These are phyloP conservation scores for Melipona beecheii DNA, from an alignment of 2,888 invertebrate genomes.

Conservation along the genomic window DNA sequence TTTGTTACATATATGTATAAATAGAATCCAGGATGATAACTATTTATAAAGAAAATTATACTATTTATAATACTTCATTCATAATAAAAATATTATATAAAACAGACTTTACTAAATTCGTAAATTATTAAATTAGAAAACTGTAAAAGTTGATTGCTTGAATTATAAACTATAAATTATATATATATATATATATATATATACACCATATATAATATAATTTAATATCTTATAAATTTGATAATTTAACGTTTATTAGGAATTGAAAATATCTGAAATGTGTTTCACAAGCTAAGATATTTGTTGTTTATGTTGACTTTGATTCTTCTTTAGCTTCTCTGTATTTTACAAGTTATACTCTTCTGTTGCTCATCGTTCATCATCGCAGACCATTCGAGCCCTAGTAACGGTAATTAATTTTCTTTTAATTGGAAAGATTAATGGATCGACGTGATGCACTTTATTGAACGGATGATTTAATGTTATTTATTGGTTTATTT, in stretches of 20 bases:
- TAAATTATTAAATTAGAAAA: too few relatives aligned
- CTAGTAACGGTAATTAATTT: slow-evolving; percentile 80
- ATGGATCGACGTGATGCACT: slow-evolving; percentile 73
- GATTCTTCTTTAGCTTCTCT: slow-evolving; percentile 26
- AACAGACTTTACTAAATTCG: too few relatives aligned
- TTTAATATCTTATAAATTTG: too few relatives aligned
- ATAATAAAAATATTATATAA: too few relatives aligned
- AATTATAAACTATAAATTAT: too few relatives aligned
- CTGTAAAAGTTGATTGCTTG: too few relatives aligned
- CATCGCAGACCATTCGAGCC: slow-evolving; percentile 70
- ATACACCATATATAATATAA: too few relatives aligned
- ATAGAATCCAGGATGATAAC: too few relatives aligned
- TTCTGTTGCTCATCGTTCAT: slow-evolving; percentile 74
- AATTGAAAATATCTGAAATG: background rate
- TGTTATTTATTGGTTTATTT: slow-evolving; percentile 60
- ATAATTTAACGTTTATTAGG: background rate
- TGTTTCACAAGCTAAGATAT: background rate
- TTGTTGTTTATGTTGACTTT: background rate
- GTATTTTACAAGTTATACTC: slow-evolving; percentile 47
- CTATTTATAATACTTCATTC: too few relatives aligned
- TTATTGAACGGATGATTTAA: slow-evolving; percentile 53
- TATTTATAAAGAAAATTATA: too few relatives aligned
- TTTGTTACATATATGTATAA: too few relatives aligned
- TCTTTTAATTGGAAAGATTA: slow-evolving; percentile 81
- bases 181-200: too few relatives aligned